Conservation (phyloP, 2,888 invertebrate genomes). For the Serripes groenlandicus region DNA sequence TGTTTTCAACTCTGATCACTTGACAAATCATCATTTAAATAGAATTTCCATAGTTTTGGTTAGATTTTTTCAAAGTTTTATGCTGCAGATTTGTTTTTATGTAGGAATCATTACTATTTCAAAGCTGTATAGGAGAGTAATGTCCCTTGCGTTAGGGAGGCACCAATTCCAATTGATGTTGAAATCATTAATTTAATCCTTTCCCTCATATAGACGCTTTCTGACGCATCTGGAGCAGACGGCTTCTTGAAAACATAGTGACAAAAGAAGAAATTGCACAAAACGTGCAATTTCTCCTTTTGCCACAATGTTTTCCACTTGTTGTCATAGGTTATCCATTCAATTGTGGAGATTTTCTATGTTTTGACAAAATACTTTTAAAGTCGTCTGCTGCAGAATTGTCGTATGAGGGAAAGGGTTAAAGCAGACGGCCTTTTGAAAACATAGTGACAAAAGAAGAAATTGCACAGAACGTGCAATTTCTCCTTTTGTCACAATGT, state of each 20-base stretch:
- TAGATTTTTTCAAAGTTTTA: no score
- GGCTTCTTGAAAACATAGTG: not conserved
- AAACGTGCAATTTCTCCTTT: constrained; percentile 2
- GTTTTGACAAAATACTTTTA: not conserved
- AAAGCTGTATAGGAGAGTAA: no score
- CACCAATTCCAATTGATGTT: no score
- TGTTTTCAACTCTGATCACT: not conserved
- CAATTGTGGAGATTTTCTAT: not conserved
- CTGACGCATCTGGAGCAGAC: not conserved
- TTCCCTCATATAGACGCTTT: not conserved
- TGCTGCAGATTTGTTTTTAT: no score
- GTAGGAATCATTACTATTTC: no score
- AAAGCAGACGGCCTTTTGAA: not conserved
- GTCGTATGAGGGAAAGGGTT: not conserved
- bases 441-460: not conserved
- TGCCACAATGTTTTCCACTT: not conserved
- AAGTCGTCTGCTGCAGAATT: not conserved
- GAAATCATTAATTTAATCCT: not conserved
- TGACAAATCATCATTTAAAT: not conserved
- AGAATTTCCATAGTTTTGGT: no score
- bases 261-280: no score
- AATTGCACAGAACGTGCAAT: not conserved
- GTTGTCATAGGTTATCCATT: not conserved
- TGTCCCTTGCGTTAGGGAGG: no score
- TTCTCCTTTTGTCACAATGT: not conserved